Conservation (phyloP, 1,140 invertebrate species). For the Cherax quadricarinatus region DNA sequence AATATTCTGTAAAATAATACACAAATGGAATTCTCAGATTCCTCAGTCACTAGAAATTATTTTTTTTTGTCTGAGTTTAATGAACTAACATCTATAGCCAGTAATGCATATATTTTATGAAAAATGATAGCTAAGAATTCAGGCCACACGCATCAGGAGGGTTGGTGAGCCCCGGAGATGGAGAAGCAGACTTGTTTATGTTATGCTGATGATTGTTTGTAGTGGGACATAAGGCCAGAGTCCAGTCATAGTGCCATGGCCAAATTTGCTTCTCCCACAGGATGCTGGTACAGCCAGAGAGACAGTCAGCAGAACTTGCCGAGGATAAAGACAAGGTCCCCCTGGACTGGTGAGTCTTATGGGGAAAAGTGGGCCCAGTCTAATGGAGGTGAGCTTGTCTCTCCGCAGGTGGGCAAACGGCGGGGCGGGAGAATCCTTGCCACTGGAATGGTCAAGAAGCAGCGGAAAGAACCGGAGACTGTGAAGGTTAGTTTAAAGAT, state of each 20-base stretch:
- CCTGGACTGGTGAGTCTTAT: constrained; percentile 68
- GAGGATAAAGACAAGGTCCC: constrained; percentile 61
- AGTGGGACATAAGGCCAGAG: constrained; percentile 14
- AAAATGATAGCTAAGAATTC: constrained; percentile 48
- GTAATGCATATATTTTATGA: neutral
- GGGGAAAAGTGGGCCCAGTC: constrained; percentile 59
- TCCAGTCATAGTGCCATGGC: constrained; percentile 44
- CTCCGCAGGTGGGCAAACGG: constrained; percentile 82
- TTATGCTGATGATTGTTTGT: constrained; percentile 18
- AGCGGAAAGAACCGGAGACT: constrained; percentile 81
- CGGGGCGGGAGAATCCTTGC: constrained; percentile 90
- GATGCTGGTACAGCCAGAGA: neutral
- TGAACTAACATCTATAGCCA: too few species aligned
- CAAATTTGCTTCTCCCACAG: constrained; percentile 58
- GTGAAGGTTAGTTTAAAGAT: constrained; percentile 63
- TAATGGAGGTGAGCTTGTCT: constrained; percentile 74
- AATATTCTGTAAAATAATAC: neutral
- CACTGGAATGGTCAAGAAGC: constrained; percentile 92
- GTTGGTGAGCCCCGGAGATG: constrained; percentile 27
- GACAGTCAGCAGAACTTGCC: constrained; percentile 6
- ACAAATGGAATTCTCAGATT: constrained; percentile 45
- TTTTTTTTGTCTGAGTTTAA: neutral
- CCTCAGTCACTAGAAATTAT: neutral
- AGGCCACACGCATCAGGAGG: constrained; percentile 27
- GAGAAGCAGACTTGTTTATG: constrained; percentile 29